These are phyloP conservation scores for Tiliqua scincoides DNA, from an alignment of 2,113 vertebrate species.

Conservation along the genomic window DNA sequence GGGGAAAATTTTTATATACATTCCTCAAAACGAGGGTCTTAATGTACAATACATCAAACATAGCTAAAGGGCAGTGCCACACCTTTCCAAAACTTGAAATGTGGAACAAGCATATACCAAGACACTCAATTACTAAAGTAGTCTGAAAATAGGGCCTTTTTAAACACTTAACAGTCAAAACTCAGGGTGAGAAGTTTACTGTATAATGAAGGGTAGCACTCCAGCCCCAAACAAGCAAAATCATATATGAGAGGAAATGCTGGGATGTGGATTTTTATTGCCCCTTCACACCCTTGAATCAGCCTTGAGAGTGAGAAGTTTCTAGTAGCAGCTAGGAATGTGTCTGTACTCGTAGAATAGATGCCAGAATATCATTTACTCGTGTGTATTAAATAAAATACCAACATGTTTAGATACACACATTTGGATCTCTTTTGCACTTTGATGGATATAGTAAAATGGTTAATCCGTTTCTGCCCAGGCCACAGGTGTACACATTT, in stretches of 20 bases:
- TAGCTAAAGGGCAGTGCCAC: not conserved
- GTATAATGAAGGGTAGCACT: not conserved
- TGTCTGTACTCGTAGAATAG: not conserved
- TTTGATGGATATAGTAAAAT: not conserved
- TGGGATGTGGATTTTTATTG: not conserved
- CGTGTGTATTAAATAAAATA: not conserved
- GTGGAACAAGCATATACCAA: not conserved
- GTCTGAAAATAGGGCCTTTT: not conserved
- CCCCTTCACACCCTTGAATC: not conserved
- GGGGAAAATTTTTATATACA: no score
- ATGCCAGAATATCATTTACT: not conserved
- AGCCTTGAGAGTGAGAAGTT: not conserved
- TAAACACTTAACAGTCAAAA: not conserved
- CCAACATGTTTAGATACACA: not conserved
- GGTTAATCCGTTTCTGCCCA: no score
- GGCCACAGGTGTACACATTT: no score
- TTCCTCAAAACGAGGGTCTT: no score
- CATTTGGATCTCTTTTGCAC: not conserved
- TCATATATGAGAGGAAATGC: not conserved
- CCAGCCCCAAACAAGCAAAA: not conserved
- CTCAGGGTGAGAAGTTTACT: not conserved
- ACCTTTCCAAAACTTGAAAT: not conserved
- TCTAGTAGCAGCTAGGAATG: not conserved
- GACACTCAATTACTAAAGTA: not conserved
- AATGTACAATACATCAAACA: no score